Evolutionary conservation across 2,797 vertebrate genomes (phyloP), one percentile per base, ranked within the genome.

Genomic region (Sylvilagus floridanus): DNA sequence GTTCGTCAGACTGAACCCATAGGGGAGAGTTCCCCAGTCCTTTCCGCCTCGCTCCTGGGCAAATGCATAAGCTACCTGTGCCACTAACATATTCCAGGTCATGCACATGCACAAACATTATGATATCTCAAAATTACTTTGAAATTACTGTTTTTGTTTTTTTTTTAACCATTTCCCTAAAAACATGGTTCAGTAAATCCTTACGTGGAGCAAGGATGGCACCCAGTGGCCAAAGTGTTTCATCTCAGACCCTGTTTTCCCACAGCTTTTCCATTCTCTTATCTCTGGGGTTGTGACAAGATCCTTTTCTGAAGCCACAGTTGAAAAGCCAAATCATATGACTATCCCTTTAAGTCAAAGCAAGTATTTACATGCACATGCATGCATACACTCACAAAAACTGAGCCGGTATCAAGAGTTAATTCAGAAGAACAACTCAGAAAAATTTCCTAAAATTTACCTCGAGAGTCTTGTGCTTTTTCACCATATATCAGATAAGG

Each of bases 131-230:
- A 96, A 97, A 98, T 96, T 95, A 96, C 96, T 94, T 93, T 91
- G 85, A 86, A 79, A 96, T 96, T 87, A 91, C 94, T 82, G 79
- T 96, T 96, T 97, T 68, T 96, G n/a, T n/a, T 35, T 14, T 73
- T 92, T 94, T 97, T 97, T 98, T 97, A 96, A 93, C 89, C 24
- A 8, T 96, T 72, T 96, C 94, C 72, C 72, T 52, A 97, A 96
- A 95, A 97, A 94, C 0, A 35, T 63, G 92, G 95, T 68, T 90
- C 66, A 79, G 94, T 4, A 9, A 97, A 96, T 76, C 93, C 96
- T 98, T 97, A 30, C 97, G 17, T 98, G 98, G 98, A 98, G 98
- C 98, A 98, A 98, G 98, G 97, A 98, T 98, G 98, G 97, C 98
- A 98, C 98, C 98, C 97, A 98, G 98, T 98, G 98, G 98, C 97